Percentiles rank a stretch among this genome's conserved stretches.
Conservation (phyloP, 2,797 vertebrate species). For the Neoniphon sammara region DNA sequence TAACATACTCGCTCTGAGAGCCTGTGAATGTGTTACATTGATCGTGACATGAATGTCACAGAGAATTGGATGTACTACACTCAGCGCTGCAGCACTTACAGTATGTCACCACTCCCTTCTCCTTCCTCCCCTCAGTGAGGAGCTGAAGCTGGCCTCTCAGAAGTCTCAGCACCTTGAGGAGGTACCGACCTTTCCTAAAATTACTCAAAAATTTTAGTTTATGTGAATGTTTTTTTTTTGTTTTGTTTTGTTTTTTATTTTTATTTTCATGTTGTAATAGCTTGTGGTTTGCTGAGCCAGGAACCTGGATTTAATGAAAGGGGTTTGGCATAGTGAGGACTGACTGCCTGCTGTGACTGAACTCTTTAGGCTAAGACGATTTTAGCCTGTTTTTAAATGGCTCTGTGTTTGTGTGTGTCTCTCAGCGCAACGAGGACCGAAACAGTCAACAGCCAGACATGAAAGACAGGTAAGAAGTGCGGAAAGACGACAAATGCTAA, state of each 20-base stretch:
- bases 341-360: slow-evolving; percentile 48
- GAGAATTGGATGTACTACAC: background rate
- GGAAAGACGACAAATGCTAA: background rate
- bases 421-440: slow-evolving; percentile 58
- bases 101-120: slow-evolving; percentile 13
- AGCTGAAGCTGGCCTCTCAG: slow-evolving; percentile 91
- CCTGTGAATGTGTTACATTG: background rate
- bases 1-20: background rate
- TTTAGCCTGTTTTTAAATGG: slow-evolving; percentile 62
- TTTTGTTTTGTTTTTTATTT: too few relatives aligned
- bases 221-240: background rate
- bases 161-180: slow-evolving; percentile 88
- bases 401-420: slow-evolving; percentile 47
- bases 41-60: slow-evolving; percentile 20
- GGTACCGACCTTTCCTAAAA: slow-evolving; percentile 67
- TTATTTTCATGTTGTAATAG: slow-evolving; percentile 3
- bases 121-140: slow-evolving; percentile 81
- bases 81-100: background rate
- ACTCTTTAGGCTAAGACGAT: slow-evolving; percentile 51
- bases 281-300: slow-evolving; percentile 6
- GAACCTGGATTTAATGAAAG: slow-evolving; percentile 30
- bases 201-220: background rate
- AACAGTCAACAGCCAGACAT: slow-evolving; percentile 89
- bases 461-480: slow-evolving; percentile 89
- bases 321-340: slow-evolving; percentile 26